Base-by-base conservation (phyloP, 2,888 invertebrate species). In the Limulus polyphemus region DNA sequence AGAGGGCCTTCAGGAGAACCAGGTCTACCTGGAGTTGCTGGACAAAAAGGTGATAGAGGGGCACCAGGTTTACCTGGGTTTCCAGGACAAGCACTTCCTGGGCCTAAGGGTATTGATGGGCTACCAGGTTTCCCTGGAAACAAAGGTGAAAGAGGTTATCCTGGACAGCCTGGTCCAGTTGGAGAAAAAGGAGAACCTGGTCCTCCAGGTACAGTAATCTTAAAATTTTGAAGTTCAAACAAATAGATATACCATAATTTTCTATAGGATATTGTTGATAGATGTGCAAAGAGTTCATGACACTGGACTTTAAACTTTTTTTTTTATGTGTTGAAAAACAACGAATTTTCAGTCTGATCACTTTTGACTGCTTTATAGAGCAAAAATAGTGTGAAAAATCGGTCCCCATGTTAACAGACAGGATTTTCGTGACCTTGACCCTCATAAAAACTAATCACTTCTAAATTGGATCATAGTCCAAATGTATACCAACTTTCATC, bases 131-230 rank as follows among this genome's bases (percentile, higher is more conserved):
- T 32, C 81, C 85, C 69, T 91, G 92, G 17, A 82, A 88, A 1
- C 90, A 91, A 77, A 92, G 93, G 58, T 84, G 85, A 69, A 91
- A 91, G 77, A 92, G 66, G 93, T 65, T 88, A 89, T 72, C 81
- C 85, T 54, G 93, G 93, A 46, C 84, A 85, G 49, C 81, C 83
- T 69, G 93, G 93, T 57, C 84, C 85, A 10, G 80, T 85, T 60
- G 93, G 93, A 56, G 81, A 83, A 2, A 89, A 87, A 77, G 92
- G 92, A 68, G 91, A 91, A 70, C 67, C 81, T 80, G 93, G 93
- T 57, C 61, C n/a, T 12, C n/a, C 62, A 55, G 66, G 66, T 64
- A 54, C 13, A 46, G 32, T 32, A 32, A 32, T 32, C 32, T 32
- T 32, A 7, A 32, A 32, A 32, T 32, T 32, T 7, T 32, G 32